Evolutionary conservation across 1,140 invertebrate species (phyloP), one percentile per base, ranked within the genome.

Genomic region (Idris sp.): DNA sequence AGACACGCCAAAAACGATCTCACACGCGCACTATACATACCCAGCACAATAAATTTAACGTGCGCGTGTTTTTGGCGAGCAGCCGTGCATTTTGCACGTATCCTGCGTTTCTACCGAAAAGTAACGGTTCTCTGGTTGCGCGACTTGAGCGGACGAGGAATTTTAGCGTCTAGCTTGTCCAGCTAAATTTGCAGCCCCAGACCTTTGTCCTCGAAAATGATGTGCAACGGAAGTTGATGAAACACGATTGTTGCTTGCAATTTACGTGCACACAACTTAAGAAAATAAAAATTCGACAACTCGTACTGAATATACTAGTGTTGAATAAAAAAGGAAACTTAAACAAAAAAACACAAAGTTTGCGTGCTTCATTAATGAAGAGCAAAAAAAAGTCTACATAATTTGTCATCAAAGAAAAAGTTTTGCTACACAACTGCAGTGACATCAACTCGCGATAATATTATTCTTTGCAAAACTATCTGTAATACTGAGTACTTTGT

Each of bases 91-190:
- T 65, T 67, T 28, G 33, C n/a, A 56, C 41, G 30, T 56, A 67
- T 54, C 62, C 61, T 36, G 61, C 48, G 61, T 53, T 54, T 54
- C 48, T 25, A 44, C 46, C 48, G 48, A 64, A 64, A 64, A 53
- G 48, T 64, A 64, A 64, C 61, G 61, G 61, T 64, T 64, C 61
- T 64, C 38, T 31, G 36, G 48, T n/a, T 15, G 28, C 14, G 36
- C 36, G 38, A 41, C 46, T 64, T 19, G 44, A 53, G 59, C 48
- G 61, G 10, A 44, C 46, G 48, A 51, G 61, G 53, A 53, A 64
- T 64, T n/a, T 64, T 53, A 64, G 22, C 61, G 31, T 62, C 58
- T 51, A 51, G 44, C 44, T 14, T 8, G 18, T 18, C 28, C 35
- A 64, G 36, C 46, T 64, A 35, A 33, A 64, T 64, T 64, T 51